Evolutionary conservation across 2,888 invertebrate genomes (phyloP), one percentile per base, ranked within the genome.

Genomic region (Noctua janthe): DNA sequence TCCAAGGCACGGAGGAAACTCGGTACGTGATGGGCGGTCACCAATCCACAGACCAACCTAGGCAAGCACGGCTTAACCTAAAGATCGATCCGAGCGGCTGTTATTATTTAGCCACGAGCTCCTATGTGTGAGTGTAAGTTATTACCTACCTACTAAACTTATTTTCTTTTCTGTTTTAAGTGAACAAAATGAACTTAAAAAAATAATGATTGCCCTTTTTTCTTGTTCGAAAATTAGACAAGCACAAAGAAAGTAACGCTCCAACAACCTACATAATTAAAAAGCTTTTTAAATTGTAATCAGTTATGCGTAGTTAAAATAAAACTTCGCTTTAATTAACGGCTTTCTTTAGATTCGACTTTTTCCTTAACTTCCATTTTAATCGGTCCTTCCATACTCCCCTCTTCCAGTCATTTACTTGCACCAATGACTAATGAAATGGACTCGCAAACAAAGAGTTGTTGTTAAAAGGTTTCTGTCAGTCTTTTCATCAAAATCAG

Each of bases 371-470:
- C 29, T 71, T 86, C 35, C 6, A 66, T 74, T 72, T 71, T 66
- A 71, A 82, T 74, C 82, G 39, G 71, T 74, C 39, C n/a, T 66
- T 51, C 59, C 49, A 29, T n/a, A n/a, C 23, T 67, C 20, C 47
- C 35, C 67, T 64, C n/a, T 51, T 71, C 39, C 29, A 67, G n/a
- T 74, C 17, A 83, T 71, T 87, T 56, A 83, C 71, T 71, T 83
- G 79, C 66, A 87, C 87, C 87, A 74, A 74, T 87, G 87, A 83
- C 73, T 84, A 87, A 84, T 84, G 87, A 87, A 84, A 84, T 84
- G 74, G 79, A 74, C 74, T 77, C 35, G 43, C 67, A 49, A 87
- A 87, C 84, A 87, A 84, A 87, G 78, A 71, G 54, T 67, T 56
- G 49, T 51, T 62, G 62, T 67, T 74, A 67, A 74, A 87, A 84